Base-by-base conservation (phyloP, 2,888 invertebrate genomes). In the Lordiphosa andalusiaca region DNA sequence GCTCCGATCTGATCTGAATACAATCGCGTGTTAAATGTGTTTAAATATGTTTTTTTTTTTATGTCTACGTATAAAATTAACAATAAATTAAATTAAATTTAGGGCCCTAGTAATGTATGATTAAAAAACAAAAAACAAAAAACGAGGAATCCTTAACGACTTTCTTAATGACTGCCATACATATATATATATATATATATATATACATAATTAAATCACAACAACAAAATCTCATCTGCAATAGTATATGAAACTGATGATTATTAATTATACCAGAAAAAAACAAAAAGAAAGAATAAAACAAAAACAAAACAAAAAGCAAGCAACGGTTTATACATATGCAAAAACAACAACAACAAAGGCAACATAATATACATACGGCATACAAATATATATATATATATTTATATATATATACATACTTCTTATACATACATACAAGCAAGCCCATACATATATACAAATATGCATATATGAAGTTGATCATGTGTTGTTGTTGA, bases 121-220 rank as follows among this genome's bases (percentile, higher is more conserved):
- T 47, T 33, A 42, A 51, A 37, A 44, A 50, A 53, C 25, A 7
- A 53, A 53, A 13, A 16, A 33, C 19, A 40, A 38, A 21, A 40
- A 42, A 41, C 16, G 12, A 62, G 75, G 61, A 80, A 84, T 78
- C 80, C 80, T 83, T 80, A 82, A 78, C 85, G 85, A 84, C 83
- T 84, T 84, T 84, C 80, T 82, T 72, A 82, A 73, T 73, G 84
- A 80, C 80, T 80, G 81, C 80, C 81, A 85, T 84, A 76, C 68
- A 78, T 73, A 75, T 68, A 55, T 54, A 53, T 60, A 52, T 38
- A 53, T 54, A 64, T 48, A 52, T 54, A 50, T 47, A 63, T 56
- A 36, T 35, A 54, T 53, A 44, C 53, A 37, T n/a, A 23, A 12
- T 44, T 38, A 54, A 35, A 50, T 54, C 40, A 40, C 40, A n/a